Conservation (phyloP, 2,797 vertebrate species). For the Poeciliopsis presidionis region DNA sequence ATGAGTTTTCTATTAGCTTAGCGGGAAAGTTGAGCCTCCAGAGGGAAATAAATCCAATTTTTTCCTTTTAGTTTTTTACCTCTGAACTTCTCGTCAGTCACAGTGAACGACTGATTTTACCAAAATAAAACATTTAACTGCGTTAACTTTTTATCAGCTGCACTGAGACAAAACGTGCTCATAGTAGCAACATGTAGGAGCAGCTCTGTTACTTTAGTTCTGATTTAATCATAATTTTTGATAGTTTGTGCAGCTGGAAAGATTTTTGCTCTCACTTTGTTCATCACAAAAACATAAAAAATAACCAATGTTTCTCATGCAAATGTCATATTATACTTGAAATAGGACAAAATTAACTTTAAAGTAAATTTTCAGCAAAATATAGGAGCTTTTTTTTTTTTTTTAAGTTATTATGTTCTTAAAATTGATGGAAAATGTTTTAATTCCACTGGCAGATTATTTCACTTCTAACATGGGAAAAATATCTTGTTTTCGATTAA, state of each 20-base stretch:
- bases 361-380: neutral
- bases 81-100: neutral
- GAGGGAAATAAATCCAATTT: neutral
- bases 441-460: neutral
- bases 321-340: neutral
- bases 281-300: neutral
- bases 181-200: too few relatives aligned
- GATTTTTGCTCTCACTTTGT: neutral
- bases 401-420: neutral
- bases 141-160: neutral
- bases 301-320: neutral
- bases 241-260: too few relatives aligned
- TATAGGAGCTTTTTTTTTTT: neutral
- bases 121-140: neutral
- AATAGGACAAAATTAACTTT: neutral
- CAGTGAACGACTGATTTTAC: neutral
- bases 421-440: neutral
- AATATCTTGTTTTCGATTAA: too few relatives aligned
- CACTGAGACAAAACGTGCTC: too few relatives aligned
- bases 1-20: slow-evolving; percentile 39
- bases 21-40: neutral
- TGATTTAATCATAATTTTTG: too few relatives aligned
- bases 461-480: too few relatives aligned
- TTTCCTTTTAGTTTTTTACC: neutral
- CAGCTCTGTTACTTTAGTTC: too few relatives aligned